Percentiles rank a stretch among this genome's conserved stretches.
Evolutionary conservation across 2,888 invertebrate species (phyloP).

Genomic region (Lochmaea crataegi): DNA sequence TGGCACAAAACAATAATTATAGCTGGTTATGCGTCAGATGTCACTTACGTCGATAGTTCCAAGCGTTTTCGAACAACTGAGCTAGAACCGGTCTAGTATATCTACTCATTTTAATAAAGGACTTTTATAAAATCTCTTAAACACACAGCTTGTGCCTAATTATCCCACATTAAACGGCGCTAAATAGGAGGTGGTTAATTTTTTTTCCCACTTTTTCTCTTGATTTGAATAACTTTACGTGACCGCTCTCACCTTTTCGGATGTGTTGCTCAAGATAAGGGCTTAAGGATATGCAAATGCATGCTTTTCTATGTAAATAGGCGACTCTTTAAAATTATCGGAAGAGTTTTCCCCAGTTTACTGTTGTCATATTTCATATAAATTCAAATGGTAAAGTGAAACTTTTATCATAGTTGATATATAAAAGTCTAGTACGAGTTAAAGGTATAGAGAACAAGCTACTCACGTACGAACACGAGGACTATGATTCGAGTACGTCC

Average conservation of each 20-base stretch:
- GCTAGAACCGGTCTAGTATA: too few species aligned
- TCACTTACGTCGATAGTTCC: too few species aligned
- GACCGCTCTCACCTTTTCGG: conserved; percentile 17
- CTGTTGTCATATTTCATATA: too few species aligned
- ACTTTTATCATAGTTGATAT: too few species aligned
- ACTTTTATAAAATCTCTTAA: background rate
- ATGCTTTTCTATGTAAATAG: conserved; percentile 34
- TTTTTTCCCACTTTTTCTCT: conserved; percentile 17
- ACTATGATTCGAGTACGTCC: too few species aligned
- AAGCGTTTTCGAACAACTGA: too few species aligned
- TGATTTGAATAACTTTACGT: conserved; percentile 21
- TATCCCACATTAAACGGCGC: conserved; percentile 10
- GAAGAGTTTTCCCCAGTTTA: background rate
- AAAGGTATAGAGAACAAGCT: too few species aligned
- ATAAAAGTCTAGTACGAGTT: too few species aligned
- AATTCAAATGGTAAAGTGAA: too few species aligned
- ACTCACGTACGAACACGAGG: too few species aligned
- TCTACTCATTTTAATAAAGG: background rate
- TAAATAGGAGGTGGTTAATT: conserved; percentile 6
- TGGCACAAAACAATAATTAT: too few species aligned
- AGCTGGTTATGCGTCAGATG: too few species aligned
- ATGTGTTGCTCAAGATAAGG: conserved; percentile 34
- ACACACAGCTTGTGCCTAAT: background rate
- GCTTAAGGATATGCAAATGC: conserved; percentile 34
- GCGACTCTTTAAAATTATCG: background rate